Base-by-base conservation (phyloP, 2,113 vertebrate species). In the Crotalus helleri region DNA sequence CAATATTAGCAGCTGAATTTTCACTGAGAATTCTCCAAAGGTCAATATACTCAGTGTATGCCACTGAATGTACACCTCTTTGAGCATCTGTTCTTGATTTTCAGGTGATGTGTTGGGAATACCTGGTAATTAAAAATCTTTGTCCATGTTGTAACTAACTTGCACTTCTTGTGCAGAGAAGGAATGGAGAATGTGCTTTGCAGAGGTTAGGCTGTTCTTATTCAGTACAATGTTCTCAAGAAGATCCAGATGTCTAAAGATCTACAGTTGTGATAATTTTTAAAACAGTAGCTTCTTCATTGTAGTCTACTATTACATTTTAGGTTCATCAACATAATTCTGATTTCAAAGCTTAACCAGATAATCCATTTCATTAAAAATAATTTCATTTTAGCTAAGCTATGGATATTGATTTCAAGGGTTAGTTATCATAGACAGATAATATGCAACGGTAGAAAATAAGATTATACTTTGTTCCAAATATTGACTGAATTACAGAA, bases 161-260 rank as follows among this genome's bases (percentile, higher is more conserved):
- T 93, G 74, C 53, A 86, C 81, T 93, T 23, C 15, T n/a, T 90
- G 74, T 90, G 92, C 81, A 93, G 61, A 54, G 74, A 93, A 90
- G 44, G 55, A 90, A 90, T 23, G 11, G 55, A 93, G 49, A 53
- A 81, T 57, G 85, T 93, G 88, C 69, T 90, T 90, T 33, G 69
- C 29, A 39, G 44, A 90, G 88, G 88, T 93, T 93, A 93, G 39
- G 55, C 4, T 90, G 74, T 90, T 87, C n/a, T 90, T 64, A 46
- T 69, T 69, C 64, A n/a, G 64, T 58, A 29, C n/a, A 55, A 23
- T n/a, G n/a, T 92, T 49, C 26, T 26, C 74, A 93, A 90, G 61
- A 88, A 74, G 54, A 86, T 46, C 55, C 88, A 86, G 58, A 90
- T 12, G 13, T 90, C 49, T 57, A 61, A 53, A 90, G 92, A 93